Base-by-base conservation (phyloP, 1,140 invertebrate genomes). In the Steinernema feltiae region DNA sequence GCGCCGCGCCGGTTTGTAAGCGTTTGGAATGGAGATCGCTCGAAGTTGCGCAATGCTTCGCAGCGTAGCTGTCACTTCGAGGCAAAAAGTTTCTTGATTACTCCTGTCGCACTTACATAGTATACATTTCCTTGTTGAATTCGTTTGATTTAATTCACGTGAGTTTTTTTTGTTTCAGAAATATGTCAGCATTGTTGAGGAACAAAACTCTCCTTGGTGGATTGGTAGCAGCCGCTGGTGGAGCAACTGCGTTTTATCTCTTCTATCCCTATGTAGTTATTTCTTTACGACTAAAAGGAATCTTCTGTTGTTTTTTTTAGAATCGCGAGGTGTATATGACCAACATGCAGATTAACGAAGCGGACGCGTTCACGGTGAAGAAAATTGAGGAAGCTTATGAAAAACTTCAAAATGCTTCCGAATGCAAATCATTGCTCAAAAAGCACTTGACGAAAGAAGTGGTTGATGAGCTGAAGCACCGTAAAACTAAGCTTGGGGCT, bases 371-470 rank as follows among this genome's bases (percentile, higher is more conserved):
- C 21, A 83, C 75, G 30, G 72, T 91, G 89, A 90, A 91, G 90
- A 95, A 95, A 89, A 89, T 97, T 82, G 89, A 90, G 79, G 91
- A 89, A 78, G 93, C 93, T 74, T 86, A 80, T 69, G 92, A 94
- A 88, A 84, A 73, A 24, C 70, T 83, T 29, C 76, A 84, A 32
- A 72, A 76, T 21, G 69, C 32, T 48, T 24, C 69, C 1, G 81
- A 84, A 15, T 95, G 93, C 87, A 94, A 96, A 88, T 96, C 94
- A 69, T 89, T 97, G 85, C 88, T 97, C 89, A 97, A 96, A 90
- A 97, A 97, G 87, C 92, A 94, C 88, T 90, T 97, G 71, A 92
- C 93, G 82, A 91, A 91, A 88, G 93, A 94, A 84, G 88, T 95
- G 24, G 94, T 96, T 86, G 93, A 97, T 84, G 91, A 91, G 78